A percentile compares a stretch with the other conserved stretches of the same genome.
Conservation (phyloP, 2,113 vertebrate species). For the Edolisoma coerulescens region DNA sequence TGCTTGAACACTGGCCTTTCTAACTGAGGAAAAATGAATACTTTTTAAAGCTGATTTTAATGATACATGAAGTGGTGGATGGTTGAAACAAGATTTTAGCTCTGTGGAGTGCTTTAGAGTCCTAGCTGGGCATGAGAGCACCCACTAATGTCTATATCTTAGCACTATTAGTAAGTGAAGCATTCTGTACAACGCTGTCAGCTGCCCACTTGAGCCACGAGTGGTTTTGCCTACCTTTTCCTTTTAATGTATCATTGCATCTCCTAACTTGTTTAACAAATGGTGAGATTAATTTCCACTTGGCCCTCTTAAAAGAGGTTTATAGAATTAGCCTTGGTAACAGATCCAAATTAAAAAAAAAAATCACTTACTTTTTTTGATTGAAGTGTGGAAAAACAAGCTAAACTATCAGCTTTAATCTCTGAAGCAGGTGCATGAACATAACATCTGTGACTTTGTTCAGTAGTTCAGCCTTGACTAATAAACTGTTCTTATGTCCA, state of each 20-base stretch:
- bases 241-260: not conserved
- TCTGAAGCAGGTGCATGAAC: slow-evolving; percentile 11
- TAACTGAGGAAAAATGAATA: not conserved
- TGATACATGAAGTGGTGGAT: not conserved
- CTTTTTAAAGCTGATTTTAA: not conserved
- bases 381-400: slow-evolving; percentile 31
- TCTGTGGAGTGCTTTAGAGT: not conserved
- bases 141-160: not conserved
- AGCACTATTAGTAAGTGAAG: not conserved
- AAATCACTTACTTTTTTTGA: not conserved
- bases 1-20: not conserved
- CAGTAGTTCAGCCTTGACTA: not conserved
- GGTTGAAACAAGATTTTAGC: not conserved
- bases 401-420: not conserved
- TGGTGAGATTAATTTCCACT: not conserved
- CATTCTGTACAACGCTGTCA: not conserved
- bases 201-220: not conserved
- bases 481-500: not conserved
- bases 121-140: not conserved
- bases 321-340: not conserved
- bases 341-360: not conserved
- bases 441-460: not conserved
- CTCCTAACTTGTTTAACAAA: not conserved
- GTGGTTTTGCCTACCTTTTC: not conserved
- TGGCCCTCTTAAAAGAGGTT: not conserved